Evolutionary conservation across 1,140 invertebrate species (phyloP), one percentile per base, ranked within the genome.

Genomic region (Neodiprion pinetum): DNA sequence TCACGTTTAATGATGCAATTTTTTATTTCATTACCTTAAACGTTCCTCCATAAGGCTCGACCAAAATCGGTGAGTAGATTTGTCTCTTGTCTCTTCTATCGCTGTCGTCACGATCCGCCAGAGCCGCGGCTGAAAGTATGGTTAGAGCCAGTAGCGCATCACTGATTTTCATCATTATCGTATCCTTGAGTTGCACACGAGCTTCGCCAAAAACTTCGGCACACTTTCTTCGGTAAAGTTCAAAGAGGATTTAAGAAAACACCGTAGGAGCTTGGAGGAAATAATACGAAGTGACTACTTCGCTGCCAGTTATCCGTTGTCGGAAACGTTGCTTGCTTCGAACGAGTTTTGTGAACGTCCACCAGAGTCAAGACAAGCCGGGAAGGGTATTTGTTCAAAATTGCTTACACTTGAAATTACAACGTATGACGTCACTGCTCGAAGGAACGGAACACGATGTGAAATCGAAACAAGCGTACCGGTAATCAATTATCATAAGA

Each of bases 41-140:
- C 68, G 73, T 84, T 48, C 85, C 86, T 47, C 86, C 85, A 48
- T 77, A 83, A 21, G 86, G 86, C 70, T 84, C 86, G 67, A 87
- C 80, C 28, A 88, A 72, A 1, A 84, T 83, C 9, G 83, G 84
- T 1, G 82, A 61, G n/a, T 12, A 17, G 53, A 61, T 7, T 61
- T 17, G 11, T 12, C 53, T 61, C 53, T 12, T 17, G 28, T 40
- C 28, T 40, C 28, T 40, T 61, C 4, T 17, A 5, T 61, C 53
- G n/a, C 53, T 9, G 53, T 9, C 53, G 9, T 14, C 7, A 17
- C 4, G 4, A 5, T 61, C n/a, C 11, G 53, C 11, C 53, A 14
- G 4, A 61, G 53, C 9, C 53, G 53, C n/a, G 8, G 14, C n/a
- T 14, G n/a, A 17, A 7, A 61, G 4, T 61, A 5, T 9, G 53